Percentiles rank a stretch among this genome's conserved stretches.
Conservation (phyloP, 2,113 vertebrate genomes). For the Bothrops jararaca region DNA sequence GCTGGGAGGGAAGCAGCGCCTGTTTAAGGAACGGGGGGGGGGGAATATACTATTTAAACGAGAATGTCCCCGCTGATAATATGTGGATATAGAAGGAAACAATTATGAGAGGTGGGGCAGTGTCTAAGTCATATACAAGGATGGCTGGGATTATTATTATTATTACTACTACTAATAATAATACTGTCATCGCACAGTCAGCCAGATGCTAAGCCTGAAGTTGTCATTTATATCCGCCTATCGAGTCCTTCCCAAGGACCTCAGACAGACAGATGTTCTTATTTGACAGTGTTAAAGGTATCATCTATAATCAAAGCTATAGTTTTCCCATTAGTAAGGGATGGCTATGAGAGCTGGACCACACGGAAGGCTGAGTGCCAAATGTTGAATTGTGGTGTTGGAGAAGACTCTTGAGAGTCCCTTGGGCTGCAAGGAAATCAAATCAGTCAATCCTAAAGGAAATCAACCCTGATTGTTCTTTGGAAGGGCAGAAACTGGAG, state of each 20-base stretch:
- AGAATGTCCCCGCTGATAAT: not conserved
- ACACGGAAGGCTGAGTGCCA: not conserved
- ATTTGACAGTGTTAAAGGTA: not conserved
- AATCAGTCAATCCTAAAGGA: not conserved
- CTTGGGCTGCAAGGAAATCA: not conserved
- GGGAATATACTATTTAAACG: not conserved
- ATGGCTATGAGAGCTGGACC: not conserved
- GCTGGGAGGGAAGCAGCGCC: no score
- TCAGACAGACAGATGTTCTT: not conserved
- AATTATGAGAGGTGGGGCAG: not conserved
- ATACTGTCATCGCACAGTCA: not conserved
- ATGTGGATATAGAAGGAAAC: not conserved
- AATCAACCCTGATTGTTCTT: not conserved
- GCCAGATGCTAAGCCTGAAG: not conserved
- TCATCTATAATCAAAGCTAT: not conserved
- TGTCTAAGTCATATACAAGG: not conserved
- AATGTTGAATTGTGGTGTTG: not conserved
- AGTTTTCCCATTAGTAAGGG: not conserved
- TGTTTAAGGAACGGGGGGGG: no score
- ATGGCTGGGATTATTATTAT: no score
- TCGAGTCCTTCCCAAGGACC: not conserved
- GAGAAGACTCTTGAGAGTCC: not conserved
- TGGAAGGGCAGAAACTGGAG: not conserved
- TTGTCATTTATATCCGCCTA: not conserved
- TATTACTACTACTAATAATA: no score